Evolutionary conservation across 2,113 vertebrate species (phyloP).

Genomic region (Hydrolagus affinis): DNA sequence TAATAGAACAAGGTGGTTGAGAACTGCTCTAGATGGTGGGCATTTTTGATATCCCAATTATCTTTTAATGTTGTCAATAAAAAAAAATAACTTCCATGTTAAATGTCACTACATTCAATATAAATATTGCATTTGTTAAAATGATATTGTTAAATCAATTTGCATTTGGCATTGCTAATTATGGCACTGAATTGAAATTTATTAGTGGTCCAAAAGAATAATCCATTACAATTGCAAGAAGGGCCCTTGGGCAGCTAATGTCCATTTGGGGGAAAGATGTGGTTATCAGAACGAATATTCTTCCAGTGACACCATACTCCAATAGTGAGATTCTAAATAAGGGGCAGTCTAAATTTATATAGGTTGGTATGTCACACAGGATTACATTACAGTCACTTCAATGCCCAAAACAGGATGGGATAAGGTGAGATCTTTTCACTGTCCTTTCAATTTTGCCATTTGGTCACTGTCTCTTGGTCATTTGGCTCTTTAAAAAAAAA

Average conservation of each 20-base stretch:
- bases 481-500: not conserved
- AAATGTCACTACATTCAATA: not conserved
- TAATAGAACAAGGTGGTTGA: not conserved
- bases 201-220: not conserved
- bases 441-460: not conserved
- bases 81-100: not conserved
- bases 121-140: not conserved
- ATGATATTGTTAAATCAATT: not conserved
- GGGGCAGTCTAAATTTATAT: slow-evolving; percentile 27
- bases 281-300: slow-evolving; percentile 21
- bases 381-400: slow-evolving; percentile 22
- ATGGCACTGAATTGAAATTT: not conserved
- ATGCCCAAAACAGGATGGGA: not conserved
- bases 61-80: not conserved
- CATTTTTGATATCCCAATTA: not conserved
- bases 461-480: not conserved
- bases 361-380: slow-evolving; percentile 7
- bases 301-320: slow-evolving; percentile 22
- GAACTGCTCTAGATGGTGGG: not conserved
- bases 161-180: not conserved
- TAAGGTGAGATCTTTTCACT: not conserved
- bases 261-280: slow-evolving; percentile 25
- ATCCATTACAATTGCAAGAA: slow-evolving; percentile 5
- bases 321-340: slow-evolving; percentile 23
- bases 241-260: not conserved